Percentiles rank a stretch among this genome's conserved stretches.
phyloP scores from a whole-genome alignment of 2,888 invertebrate species.

The Drosophila aldrichi region DNA sequence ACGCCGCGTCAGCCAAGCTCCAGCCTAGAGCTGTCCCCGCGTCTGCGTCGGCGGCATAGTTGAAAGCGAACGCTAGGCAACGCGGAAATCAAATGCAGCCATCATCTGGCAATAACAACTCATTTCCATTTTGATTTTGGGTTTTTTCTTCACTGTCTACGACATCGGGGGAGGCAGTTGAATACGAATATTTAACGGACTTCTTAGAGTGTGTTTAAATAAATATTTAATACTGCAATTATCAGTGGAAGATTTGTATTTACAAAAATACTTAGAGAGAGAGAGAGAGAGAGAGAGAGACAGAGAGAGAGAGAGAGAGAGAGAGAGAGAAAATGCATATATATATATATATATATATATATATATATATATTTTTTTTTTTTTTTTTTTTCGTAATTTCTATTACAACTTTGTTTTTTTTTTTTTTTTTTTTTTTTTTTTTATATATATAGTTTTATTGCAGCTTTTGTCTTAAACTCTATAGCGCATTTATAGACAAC shows the following conservation, averaged over 20 bases:
- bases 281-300: background rate
- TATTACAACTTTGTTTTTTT: too few relatives aligned
- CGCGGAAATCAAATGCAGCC: slow-evolving; percentile 67
- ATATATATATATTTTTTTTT: too few relatives aligned
- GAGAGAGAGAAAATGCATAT: too few relatives aligned
- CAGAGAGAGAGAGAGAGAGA: too few relatives aligned
- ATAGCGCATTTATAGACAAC: too few relatives aligned
- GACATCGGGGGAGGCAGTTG: slow-evolving; percentile 17
- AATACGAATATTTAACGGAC: slow-evolving; percentile 1
- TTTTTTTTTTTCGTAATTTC: too few relatives aligned
- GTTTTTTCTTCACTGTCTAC: slow-evolving; percentile 18
- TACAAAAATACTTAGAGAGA: background rate
- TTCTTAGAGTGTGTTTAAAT: background rate
- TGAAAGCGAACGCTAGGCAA: slow-evolving; percentile 66
- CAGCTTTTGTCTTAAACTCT: too few relatives aligned
- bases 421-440: too few relatives aligned
- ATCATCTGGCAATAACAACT: slow-evolving; percentile 58
- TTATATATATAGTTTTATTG: too few relatives aligned
- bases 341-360: too few relatives aligned
- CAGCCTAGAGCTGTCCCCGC: slow-evolving; percentile 34
- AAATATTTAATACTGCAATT: background rate
- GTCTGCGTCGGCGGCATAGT: slow-evolving; percentile 55
- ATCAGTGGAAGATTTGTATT: too few relatives aligned
- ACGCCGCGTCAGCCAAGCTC: slow-evolving; percentile 64
- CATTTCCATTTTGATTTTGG: slow-evolving; percentile 56